Evolutionary conservation across 2,888 invertebrate genomes (phyloP), one percentile per base, ranked within the genome.

Genomic region (Drosophila histrio): DNA sequence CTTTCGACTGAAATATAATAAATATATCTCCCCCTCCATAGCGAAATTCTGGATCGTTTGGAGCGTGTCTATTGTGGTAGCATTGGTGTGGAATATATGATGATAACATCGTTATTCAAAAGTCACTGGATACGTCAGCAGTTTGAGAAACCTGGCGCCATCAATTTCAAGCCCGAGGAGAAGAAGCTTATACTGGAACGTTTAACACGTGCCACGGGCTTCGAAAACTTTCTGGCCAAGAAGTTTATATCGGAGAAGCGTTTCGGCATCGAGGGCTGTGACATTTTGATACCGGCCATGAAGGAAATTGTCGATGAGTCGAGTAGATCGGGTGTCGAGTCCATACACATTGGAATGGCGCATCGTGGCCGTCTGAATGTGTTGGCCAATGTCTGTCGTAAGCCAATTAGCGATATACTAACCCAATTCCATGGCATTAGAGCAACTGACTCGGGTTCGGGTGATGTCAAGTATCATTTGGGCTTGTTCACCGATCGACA

Each of bases 191-290:
- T 99, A 74, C 94, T 99, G 79, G 98, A 98, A 39, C 95, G 99
- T 72, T 94, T 99, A 41, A 97, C 98, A 24, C 94, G 99, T 86
- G 97, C 99, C 22, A 95, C 97, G 17, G 97, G 97, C 95, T 98
- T 99, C 91, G 99, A 99, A 91, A 97, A 97, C 79, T 99, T 99
- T 93, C 93, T 99, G 86, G 98, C 99, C 0, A 96, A 97, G 90
- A 99, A 99, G 92, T 99, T 97, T 96, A 96, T 98, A 1, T 98
- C 99, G 2, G 99, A 99, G 92, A 99, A 99, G 92, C 95, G 99
- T 80, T 99, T 99, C 92, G 99, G 99, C 77, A 93, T 99, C 32
- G 99, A 99, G 92, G 99, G 99, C 22, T 98, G 98, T 92, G 99
- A 99, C 93, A 97, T 98, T 79, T 93, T 99, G 84, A 99, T 99